These are phyloP conservation scores for Cydia amplana DNA, from an alignment of 1,140 invertebrate genomes.

Conservation along the genomic window DNA sequence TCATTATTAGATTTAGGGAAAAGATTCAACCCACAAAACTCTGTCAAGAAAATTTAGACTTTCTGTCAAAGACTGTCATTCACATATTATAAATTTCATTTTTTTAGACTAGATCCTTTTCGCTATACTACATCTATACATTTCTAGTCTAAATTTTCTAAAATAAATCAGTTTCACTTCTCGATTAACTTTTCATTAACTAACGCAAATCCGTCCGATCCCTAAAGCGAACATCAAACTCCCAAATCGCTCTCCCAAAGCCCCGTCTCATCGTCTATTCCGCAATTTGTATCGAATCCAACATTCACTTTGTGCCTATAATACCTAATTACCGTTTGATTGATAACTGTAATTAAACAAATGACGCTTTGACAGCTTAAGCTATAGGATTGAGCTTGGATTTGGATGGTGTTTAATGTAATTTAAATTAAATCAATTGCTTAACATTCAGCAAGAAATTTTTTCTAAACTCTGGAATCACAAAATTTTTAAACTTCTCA, in stretches of 20 bases:
- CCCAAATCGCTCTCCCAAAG: neutral
- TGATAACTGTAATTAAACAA: constrained; percentile 29
- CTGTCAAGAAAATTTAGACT: too few relatives aligned
- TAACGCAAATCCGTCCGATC: neutral
- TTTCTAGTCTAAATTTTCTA: too few relatives aligned
- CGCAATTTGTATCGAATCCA: constrained; percentile 20
- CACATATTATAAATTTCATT: too few relatives aligned
- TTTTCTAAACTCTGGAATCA: too few relatives aligned
- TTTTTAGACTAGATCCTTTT: too few relatives aligned
- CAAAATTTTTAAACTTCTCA: too few relatives aligned
- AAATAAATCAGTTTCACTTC: too few relatives aligned
- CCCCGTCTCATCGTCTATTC: constrained; percentile 14
- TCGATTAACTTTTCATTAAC: neutral
- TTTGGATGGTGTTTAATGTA: neutral
- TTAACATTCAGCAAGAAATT: too few relatives aligned
- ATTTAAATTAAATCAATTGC: neutral
- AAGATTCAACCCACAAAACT: too few relatives aligned
- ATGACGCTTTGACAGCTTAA: constrained; percentile 5
- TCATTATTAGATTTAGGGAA: too few relatives aligned
- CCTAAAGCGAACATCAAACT: neutral
- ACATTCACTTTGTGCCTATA: constrained; percentile 23
- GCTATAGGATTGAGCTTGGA: constrained; percentile 13
- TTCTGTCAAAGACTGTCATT: too few relatives aligned
- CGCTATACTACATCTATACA: too few relatives aligned
- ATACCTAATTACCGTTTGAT: constrained; percentile 22